Conservation (phyloP, 2,113 vertebrate genomes). For the Bolborhynchus lineola region DNA sequence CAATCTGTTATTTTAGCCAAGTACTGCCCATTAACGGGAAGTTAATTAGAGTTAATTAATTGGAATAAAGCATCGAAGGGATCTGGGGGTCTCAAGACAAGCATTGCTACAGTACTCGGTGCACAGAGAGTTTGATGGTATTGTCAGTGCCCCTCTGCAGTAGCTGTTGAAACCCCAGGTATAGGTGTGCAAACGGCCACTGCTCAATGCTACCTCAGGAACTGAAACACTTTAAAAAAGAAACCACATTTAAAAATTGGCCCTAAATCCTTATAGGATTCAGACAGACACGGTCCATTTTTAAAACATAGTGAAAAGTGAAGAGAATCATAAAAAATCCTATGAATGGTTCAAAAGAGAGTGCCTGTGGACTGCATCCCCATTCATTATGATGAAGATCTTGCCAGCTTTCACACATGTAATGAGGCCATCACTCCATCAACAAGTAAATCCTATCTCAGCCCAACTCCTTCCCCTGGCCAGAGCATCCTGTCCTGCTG, state of each 20-base stretch:
- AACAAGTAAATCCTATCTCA: background rate
- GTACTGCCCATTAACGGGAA: background rate
- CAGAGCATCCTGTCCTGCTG: background rate
- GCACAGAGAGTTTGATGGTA: background rate
- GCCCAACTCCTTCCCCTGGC: background rate
- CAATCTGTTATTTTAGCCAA: background rate
- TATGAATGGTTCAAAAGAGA: background rate
- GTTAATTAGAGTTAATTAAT: background rate
- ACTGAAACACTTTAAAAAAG: background rate
- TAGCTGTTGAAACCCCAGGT: fast-evolving
- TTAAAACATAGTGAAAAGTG: background rate
- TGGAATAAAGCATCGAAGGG: background rate
- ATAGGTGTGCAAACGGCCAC: background rate
- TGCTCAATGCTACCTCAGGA: background rate
- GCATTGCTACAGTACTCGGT: fast-evolving
- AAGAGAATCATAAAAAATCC: background rate
- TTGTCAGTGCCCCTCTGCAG: background rate
- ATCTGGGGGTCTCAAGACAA: background rate
- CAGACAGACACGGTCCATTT: background rate
- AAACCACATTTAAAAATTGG: background rate
- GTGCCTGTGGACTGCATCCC: background rate
- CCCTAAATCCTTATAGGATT: background rate
- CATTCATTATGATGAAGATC: background rate
- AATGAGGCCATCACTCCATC: fast-evolving
- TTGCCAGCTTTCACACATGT: fast-evolving